Conservation (phyloP, 2,113 vertebrate genomes). For the Stercorarius parasiticus region DNA sequence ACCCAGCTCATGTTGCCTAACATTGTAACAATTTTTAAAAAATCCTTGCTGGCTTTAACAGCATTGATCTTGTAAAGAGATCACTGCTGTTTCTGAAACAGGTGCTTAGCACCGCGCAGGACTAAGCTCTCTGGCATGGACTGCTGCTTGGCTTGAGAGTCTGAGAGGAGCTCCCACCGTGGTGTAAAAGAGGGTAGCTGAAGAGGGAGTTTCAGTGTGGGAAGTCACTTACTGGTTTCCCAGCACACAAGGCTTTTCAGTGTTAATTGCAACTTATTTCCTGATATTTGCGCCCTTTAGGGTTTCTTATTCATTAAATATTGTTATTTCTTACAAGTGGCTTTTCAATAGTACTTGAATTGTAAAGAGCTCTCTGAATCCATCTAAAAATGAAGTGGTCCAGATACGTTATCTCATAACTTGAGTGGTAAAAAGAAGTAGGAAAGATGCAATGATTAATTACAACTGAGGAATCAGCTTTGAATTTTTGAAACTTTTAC, state of each 20-base stretch:
- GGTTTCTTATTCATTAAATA: neutral
- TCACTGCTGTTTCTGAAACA: neutral
- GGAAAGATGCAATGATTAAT: neutral
- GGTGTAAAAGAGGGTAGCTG: neutral
- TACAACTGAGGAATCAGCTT: neutral
- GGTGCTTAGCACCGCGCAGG: neutral
- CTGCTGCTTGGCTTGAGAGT: neutral
- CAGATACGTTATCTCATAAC: neutral
- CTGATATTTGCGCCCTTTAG: neutral
- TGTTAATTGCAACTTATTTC: neutral
- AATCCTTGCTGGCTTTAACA: neutral
- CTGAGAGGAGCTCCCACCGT: neutral
- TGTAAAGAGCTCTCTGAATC: neutral
- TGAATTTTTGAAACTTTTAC: neutral
- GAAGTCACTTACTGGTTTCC: neutral
- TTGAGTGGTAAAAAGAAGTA: neutral
- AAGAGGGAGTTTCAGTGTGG: neutral
- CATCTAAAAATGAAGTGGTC: neutral
- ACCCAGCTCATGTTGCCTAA: neutral
- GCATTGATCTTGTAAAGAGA: neutral
- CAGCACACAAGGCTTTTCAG: neutral
- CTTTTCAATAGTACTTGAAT: neutral
- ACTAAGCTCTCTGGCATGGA: neutral
- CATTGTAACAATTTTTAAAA: accelerated
- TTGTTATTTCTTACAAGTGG: neutral